These are phyloP conservation scores for Pheosia tremula DNA, from an alignment of 2,888 invertebrate species.

Conservation along the genomic window DNA sequence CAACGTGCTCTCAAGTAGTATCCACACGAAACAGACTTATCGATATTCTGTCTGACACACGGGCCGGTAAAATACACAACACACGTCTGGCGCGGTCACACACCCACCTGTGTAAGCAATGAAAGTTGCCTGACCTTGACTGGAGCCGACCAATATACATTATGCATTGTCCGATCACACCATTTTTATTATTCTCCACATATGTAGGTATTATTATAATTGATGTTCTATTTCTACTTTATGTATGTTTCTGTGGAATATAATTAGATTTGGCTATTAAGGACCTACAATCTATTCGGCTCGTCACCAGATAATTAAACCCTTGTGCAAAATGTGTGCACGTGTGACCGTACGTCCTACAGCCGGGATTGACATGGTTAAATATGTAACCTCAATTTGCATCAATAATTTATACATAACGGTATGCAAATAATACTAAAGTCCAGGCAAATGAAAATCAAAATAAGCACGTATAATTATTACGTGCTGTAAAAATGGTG, in stretches of 20 bases:
- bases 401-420: background rate
- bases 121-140: slow-evolving; percentile 51
- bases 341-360: too few species aligned
- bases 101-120: slow-evolving; percentile 60
- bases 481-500: slow-evolving; percentile 50
- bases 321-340: too few species aligned
- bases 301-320: too few species aligned
- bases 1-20: slow-evolving; percentile 2
- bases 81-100: slow-evolving; percentile 30
- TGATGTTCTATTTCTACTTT: too few species aligned
- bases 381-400: too few species aligned
- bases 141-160: slow-evolving; percentile 30
- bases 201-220: background rate
- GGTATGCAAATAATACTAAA: background rate
- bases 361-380: too few species aligned
- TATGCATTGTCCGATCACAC: slow-evolving; percentile 24
- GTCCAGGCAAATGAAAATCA: slow-evolving; percentile 6
- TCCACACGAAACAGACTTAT: slow-evolving; percentile 14
- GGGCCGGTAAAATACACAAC: slow-evolving; percentile 1
- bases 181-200: slow-evolving; percentile 6
- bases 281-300: too few species aligned
- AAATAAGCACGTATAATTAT: slow-evolving; percentile 31
- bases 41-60: background rate
- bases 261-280: background rate
- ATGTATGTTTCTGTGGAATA: too few species aligned